These are phyloP conservation scores for Acanthis flammea DNA, from an alignment of 2,797 vertebrate genomes.

Conservation along the genomic window DNA sequence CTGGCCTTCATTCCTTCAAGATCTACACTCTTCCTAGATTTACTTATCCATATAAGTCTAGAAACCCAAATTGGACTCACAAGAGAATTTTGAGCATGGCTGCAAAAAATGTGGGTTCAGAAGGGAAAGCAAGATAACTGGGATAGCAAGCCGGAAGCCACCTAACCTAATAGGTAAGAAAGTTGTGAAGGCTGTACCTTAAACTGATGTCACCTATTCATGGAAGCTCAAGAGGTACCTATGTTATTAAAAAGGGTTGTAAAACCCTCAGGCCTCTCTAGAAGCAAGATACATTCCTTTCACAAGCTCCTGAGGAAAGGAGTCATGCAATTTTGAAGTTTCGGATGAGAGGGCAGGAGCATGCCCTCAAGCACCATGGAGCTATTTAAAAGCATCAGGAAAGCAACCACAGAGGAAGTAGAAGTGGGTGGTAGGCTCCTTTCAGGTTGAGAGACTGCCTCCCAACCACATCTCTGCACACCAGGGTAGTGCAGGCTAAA, in stretches of 20 bases:
- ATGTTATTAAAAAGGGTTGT: background rate
- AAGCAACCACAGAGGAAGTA: background rate
- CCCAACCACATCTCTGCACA: background rate
- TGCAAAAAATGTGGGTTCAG: background rate
- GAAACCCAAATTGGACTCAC: background rate
- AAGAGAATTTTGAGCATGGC: background rate
- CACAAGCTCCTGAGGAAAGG: slow-evolving; percentile 3
- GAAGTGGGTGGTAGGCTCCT: background rate
- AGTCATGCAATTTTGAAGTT: slow-evolving; percentile 5
- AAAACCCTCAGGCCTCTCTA: background rate
- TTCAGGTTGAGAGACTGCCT: background rate
- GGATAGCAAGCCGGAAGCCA: background rate
- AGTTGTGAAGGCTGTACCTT: background rate
- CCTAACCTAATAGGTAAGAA: background rate
- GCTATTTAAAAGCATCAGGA: background rate
- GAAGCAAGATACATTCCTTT: background rate
- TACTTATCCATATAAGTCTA: background rate
- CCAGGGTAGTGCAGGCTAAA: background rate
- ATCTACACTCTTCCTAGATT: background rate
- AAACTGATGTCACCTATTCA: background rate
- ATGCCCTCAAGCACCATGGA: background rate
- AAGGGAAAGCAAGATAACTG: background rate
- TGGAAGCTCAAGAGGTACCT: background rate
- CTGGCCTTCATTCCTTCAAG: background rate
- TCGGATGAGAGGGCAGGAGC: background rate